These are phyloP conservation scores for Dasypogon diadema DNA, from an alignment of 2,888 invertebrate species.

Conservation along the genomic window DNA sequence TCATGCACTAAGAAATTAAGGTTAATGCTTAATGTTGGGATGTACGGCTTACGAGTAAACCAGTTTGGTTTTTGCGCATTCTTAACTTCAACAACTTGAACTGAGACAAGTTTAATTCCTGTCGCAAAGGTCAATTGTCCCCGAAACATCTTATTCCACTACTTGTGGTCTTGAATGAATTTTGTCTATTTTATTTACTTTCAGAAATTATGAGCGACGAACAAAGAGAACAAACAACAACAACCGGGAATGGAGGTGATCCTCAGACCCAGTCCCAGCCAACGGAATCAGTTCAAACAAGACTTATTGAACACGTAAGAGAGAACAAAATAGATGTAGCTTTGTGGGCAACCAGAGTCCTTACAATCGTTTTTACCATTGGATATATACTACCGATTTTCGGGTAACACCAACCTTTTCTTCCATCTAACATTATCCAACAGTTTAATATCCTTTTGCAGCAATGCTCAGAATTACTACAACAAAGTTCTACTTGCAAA, in stretches of 20 bases:
- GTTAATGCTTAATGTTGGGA: too few species aligned
- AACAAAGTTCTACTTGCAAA: conserved; percentile 92
- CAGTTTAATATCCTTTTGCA: conserved; percentile 66
- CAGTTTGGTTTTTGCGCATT: too few species aligned
- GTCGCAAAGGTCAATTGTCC: too few species aligned
- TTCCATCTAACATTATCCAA: conserved; percentile 36
- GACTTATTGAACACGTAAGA: conserved; percentile 78
- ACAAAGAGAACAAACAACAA: conserved; percentile 12
- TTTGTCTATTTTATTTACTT: too few species aligned
- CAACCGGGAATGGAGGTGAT: conserved; percentile 51
- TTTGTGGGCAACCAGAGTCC: conserved; percentile 86
- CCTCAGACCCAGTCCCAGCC: conserved; percentile 56
- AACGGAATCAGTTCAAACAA: conserved; percentile 58
- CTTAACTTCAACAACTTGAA: too few species aligned
- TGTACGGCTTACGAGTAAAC: too few species aligned
- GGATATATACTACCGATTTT: conserved; percentile 90
- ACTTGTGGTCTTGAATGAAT: too few species aligned
- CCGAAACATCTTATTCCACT: too few species aligned
- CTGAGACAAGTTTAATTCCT: too few species aligned
- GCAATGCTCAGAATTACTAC: conserved; percentile 83
- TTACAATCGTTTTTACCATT: conserved; percentile 85
- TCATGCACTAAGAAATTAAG: too few species aligned
- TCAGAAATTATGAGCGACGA: conserved; percentile 51
- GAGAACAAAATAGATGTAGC: conserved; percentile 89
- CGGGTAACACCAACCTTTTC: conserved; percentile 73